Base-by-base conservation (phyloP, 2,113 vertebrate genomes). In the Gavia stellata region DNA sequence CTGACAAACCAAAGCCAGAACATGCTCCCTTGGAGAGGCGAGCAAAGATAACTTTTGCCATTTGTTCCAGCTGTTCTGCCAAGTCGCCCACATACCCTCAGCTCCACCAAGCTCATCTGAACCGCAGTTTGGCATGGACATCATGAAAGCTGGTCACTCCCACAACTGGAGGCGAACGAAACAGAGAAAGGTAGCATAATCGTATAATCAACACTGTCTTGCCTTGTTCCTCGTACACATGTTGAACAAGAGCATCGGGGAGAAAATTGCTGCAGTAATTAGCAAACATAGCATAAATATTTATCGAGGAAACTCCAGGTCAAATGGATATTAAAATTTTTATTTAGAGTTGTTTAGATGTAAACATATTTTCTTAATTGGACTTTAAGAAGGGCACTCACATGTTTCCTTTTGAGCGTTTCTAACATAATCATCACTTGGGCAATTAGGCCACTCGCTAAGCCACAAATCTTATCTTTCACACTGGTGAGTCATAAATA, bases 381-480 rank as follows among this genome's bases (percentile, higher is more conserved):
- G 88, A 79, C 90, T 94, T 94, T 47, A 81, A 86, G 88, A 92
- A 91, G 83, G 78, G 31, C 36, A 36, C 58, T 95, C 75, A 47
- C 86, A 90, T 79, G 61, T 85, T 97, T 81, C 49, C 62, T 81
- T 90, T 82, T 85, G 77, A 94, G 40, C 7, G 15, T 91, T 95
- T 94, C 86, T 94, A 96, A 91, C 87, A 79, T 91, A 94, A 87
- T 85, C 62, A 91, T 95, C 13, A 24, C 77, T 84, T 85, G 80
- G 89, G 95, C 95, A 97, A 89, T 89, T 92, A 94, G 86, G 92
- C 88, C 89, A 94, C 61, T 94, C 6, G 6, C 83, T 95, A 96
- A 97, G 91, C 88, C 95, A 97, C 95, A 96, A 91, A 97, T 97
- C 95, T 97, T 96, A 95, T 96, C 94, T 95, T 97, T 89, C 89